Evolutionary conservation across 1,140 invertebrate genomes (phyloP).

Genomic region (Drosophila bocki): DNA sequence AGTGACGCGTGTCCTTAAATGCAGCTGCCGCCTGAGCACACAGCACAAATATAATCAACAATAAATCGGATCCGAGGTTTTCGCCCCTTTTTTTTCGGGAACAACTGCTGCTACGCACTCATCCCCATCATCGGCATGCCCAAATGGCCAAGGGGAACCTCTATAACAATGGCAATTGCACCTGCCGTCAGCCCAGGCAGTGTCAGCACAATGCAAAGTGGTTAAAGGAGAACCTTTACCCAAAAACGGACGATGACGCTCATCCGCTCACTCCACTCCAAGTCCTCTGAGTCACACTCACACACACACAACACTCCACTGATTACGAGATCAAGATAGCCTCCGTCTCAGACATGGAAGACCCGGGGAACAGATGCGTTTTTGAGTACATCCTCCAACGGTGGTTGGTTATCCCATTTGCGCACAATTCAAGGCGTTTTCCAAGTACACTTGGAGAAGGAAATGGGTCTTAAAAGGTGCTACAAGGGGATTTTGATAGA

Average conservation of each 20-base stretch:
- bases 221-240: constrained; percentile 14
- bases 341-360: constrained; percentile 22
- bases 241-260: constrained; percentile 43
- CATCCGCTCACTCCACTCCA: constrained; percentile 5
- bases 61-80: constrained; percentile 61
- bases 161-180: constrained; percentile 36
- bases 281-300: constrained; percentile 6
- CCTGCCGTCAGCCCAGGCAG: constrained; percentile 20
- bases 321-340: constrained; percentile 77
- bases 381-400: constrained; percentile 42
- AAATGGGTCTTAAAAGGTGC: not conserved
- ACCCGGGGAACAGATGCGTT: constrained; percentile 62
- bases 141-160: constrained; percentile 25
- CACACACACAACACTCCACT: constrained; percentile 15
- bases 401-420: constrained; percentile 56
- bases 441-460: constrained; percentile 23
- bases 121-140: constrained; percentile 4
- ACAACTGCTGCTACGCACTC: constrained; percentile 30
- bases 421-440: constrained; percentile 25
- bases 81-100: constrained; percentile 32
- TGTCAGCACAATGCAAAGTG: constrained; percentile 37
- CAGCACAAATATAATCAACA: constrained; percentile 23
- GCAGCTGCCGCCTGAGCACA: constrained; percentile 20
- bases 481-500: not conserved
- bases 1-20: constrained; percentile 66